phyloP scores from a whole-genome alignment of 2,113 vertebrate species.

The Lepisosteus osseus region DNA sequence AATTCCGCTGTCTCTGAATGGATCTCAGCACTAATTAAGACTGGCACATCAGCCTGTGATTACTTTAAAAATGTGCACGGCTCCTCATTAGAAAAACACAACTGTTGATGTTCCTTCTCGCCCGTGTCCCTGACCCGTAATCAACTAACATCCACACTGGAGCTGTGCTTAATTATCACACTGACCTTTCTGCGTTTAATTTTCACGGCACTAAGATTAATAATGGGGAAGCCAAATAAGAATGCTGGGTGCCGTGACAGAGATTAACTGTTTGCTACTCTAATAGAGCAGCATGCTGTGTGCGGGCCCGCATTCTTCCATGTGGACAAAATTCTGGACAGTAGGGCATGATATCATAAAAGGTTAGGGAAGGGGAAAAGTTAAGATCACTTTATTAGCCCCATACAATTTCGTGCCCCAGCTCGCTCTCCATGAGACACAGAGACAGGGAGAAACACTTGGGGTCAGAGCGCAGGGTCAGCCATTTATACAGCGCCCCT shows the following conservation, averaged over 20 bases:
- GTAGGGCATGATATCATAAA: no score
- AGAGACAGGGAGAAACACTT: no score
- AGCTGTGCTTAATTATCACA: conserved; percentile 44
- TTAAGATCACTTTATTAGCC: no score
- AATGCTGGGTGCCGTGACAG: not conserved
- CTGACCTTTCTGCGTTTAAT: conserved; percentile 36
- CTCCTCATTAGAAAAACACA: conserved; percentile 37
- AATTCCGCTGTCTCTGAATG: conserved; percentile 14
- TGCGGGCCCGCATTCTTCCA: not conserved
- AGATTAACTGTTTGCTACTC: conserved; percentile 22
- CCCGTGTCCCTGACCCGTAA: conserved; percentile 16
- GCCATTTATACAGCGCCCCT: no score
- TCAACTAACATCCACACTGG: conserved; percentile 31
- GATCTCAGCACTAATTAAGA: conserved; percentile 28
- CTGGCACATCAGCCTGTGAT: conserved; percentile 5
- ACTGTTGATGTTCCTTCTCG: conserved; percentile 34
- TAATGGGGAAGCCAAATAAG: conserved; percentile 27
- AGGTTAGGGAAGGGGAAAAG: no score
- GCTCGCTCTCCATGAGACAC: no score
- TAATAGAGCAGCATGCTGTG: conserved; percentile 1
- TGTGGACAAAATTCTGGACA: no score
- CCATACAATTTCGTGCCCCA: no score
- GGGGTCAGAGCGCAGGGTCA: no score
- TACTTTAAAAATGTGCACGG: not conserved
- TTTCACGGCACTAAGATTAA: conserved; percentile 33